phyloP scores from a whole-genome alignment of 2,113 vertebrate species.

The Callipepla californica region DNA sequence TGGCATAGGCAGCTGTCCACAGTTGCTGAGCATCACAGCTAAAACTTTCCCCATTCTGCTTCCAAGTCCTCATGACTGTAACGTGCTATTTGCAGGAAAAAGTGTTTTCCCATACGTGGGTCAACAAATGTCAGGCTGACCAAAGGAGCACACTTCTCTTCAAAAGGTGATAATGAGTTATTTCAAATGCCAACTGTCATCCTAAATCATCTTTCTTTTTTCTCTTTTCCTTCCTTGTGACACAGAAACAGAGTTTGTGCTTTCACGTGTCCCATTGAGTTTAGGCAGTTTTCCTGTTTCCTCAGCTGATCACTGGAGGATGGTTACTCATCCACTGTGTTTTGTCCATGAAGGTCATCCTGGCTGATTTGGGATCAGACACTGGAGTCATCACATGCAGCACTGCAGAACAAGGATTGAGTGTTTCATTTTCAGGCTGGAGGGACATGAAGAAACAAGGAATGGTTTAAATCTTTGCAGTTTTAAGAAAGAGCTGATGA shows the following conservation, averaged over 20 bases:
- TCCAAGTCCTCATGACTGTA: constrained; percentile 45
- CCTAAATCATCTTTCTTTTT: neutral
- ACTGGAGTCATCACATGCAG: neutral
- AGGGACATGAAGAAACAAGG: neutral
- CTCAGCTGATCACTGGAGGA: neutral
- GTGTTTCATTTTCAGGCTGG: neutral
- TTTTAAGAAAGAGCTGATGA: neutral
- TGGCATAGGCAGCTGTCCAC: constrained; percentile 37
- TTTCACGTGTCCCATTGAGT: neutral
- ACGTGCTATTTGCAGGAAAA: constrained; percentile 5
- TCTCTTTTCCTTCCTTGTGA: neutral
- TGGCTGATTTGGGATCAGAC: neutral
- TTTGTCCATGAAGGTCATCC: neutral
- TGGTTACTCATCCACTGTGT: neutral
- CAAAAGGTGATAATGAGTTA: neutral
- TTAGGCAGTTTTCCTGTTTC: neutral
- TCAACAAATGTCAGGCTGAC: constrained; percentile 32
- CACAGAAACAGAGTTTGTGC: neutral
- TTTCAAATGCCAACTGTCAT: neutral
- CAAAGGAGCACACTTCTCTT: neutral
- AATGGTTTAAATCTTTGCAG: neutral
- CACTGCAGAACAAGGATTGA: neutral
- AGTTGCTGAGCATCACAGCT: constrained; percentile 14
- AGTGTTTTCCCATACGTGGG: neutral
- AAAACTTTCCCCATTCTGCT: constrained; percentile 23